These are phyloP conservation scores for Pachyrhynchus sulphureomaculatus DNA, from an alignment of 1,140 invertebrate genomes.

Conservation along the genomic window DNA sequence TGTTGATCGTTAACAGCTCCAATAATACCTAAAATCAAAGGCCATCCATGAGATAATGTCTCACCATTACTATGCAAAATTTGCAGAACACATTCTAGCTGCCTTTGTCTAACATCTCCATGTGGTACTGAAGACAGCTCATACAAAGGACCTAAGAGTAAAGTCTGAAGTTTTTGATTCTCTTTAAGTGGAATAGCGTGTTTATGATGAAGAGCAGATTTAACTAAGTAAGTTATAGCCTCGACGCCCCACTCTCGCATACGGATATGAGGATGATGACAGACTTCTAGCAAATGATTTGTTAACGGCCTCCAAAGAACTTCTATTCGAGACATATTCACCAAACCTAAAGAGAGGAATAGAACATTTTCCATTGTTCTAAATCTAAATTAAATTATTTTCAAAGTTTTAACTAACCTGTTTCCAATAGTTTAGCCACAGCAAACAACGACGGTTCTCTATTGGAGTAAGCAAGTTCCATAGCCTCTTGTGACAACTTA, in stretches of 20 bases:
- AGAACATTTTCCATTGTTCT: not conserved
- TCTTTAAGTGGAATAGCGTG: conserved; percentile 81
- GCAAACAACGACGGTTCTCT: conserved; percentile 96
- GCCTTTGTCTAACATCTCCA: conserved; percentile 90
- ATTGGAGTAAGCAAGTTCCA: conserved; percentile 95
- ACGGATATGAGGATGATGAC: conserved; percentile 90
- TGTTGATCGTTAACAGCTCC: conserved; percentile 91
- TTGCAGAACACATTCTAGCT: conserved; percentile 92
- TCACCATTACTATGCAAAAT: conserved; percentile 92
- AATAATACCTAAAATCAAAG: conserved; percentile 90
- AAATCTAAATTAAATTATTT: no score
- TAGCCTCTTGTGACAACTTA: conserved; percentile 93
- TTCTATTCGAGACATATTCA: conserved; percentile 91
- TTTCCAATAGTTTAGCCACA: conserved; percentile 95
- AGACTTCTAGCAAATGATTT: conserved; percentile 93
- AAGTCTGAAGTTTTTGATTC: conserved; percentile 84
- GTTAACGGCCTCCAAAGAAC: conserved; percentile 96
- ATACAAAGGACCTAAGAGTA: conserved; percentile 84
- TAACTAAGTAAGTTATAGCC: conserved; percentile 92
- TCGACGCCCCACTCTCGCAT: conserved; percentile 98
- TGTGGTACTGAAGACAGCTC: conserved; percentile 87
- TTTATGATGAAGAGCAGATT: conserved; percentile 86
- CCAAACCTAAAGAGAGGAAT: conserved; percentile 58
- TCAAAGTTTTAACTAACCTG: no score
- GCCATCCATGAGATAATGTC: conserved; percentile 90